Base-by-base conservation (phyloP, 2,797 vertebrate genomes). In the Coregonus suidteri region DNA sequence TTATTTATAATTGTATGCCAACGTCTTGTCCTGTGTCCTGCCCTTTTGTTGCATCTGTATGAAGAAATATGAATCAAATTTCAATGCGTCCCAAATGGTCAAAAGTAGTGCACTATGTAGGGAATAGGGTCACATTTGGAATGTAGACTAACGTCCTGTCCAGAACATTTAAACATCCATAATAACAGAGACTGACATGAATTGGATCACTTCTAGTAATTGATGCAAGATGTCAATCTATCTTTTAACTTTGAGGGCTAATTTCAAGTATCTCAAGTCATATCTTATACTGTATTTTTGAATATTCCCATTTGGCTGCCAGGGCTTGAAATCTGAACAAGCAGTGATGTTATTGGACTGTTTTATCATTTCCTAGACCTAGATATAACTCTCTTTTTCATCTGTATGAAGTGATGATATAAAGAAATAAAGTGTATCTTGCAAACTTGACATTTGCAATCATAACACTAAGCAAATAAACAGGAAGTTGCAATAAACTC, bases 361-460 rank as follows among this genome's bases (percentile, higher is more conserved):
- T 31, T 1, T 51, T 56, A 9, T 30, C 35, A 18, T 20, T n/a
- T 71, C 51, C 31, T 69, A 59, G n/a, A 70, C 41, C 41, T 47
- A 47, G 41, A 6, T 31, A 9, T 4, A 0, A 66, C 30, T 35
- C 34, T 41, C 0, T 35, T 9, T 47, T 67, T 31, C 6, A 11
- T 47, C 15, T 34, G 14, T 30, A 16, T 34, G 31, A 34, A 66
- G 30, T 31, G 7, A 66, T 66, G 25, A 66, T 34, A 15, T 18
- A 15, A 62, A 18, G 15, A 65, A 52, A 71, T 74, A 2, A 13
- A 31, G 20, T 31, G 31, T n/a, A 64, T 71, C 9, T 67, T 11
- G 31, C 4, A 6, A 76, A 64, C 30, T 54, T 85, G 71, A 79
- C 80, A 84, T 82, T 81, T 87, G 31, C 72, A 41, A 18, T 81